These are phyloP conservation scores for Tetranychus truncatus DNA, from an alignment of 2,888 invertebrate genomes.

Conservation along the genomic window DNA sequence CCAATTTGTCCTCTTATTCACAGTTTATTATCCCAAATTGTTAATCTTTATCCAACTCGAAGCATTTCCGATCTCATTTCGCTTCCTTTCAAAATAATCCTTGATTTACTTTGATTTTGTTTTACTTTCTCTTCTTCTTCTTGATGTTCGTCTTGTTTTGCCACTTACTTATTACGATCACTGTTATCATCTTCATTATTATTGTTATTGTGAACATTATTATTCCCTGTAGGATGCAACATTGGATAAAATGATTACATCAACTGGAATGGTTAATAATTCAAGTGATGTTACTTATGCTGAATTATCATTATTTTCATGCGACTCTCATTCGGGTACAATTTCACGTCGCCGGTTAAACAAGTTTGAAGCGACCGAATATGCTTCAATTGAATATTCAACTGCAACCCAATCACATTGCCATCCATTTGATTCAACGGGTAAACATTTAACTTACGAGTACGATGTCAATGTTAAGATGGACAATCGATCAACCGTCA, in stretches of 20 bases:
- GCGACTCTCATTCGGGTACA: conserved; percentile 2
- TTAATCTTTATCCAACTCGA: background rate
- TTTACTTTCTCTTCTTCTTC: background rate
- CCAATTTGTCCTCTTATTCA: background rate
- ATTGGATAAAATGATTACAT: background rate
- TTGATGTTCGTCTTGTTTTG: background rate
- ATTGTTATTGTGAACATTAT: background rate
- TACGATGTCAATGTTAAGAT: background rate
- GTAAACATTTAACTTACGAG: background rate
- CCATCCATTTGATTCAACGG: background rate
- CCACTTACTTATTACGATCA: background rate
- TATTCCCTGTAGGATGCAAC: background rate
- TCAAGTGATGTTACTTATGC: conserved; percentile 15
- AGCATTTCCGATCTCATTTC: background rate
- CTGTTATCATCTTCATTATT: background rate
- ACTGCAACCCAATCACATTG: background rate
- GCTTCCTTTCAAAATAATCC: background rate
- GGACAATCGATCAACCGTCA: background rate
- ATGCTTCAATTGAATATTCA: conserved; percentile 12
- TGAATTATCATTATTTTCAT: conserved; percentile 15
- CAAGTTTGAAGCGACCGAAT: conserved; percentile 10
- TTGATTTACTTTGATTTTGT: background rate
- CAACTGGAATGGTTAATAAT: background rate
- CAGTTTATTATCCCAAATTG: background rate
- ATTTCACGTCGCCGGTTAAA: conserved; percentile 11